These are phyloP conservation scores for Eurypyga helias DNA, from an alignment of 2,113 vertebrate genomes.

Conservation along the genomic window DNA sequence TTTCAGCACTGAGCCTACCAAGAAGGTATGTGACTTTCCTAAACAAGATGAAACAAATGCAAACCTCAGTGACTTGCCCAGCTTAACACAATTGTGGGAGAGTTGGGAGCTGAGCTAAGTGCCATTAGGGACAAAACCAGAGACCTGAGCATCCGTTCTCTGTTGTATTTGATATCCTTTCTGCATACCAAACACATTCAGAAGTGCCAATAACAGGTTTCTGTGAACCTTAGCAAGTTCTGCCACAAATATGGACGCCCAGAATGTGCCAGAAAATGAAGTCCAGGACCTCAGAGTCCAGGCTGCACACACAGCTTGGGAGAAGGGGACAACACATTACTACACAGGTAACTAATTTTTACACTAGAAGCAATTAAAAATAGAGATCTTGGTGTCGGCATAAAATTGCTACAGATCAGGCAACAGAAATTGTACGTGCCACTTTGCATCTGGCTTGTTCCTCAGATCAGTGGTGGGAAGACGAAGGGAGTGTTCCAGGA, in stretches of 20 bases:
- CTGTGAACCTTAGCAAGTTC: not conserved
- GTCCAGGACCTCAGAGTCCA: not conserved
- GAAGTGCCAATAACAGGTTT: not conserved
- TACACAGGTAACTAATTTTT: not conserved
- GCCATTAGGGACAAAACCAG: not conserved
- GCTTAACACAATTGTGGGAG: not conserved
- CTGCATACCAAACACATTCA: not conserved
- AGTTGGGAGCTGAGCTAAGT: not conserved
- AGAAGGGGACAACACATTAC: not conserved
- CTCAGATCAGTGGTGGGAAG: not conserved
- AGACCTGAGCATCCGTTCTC: not conserved
- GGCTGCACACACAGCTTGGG: not conserved
- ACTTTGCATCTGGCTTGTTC: not conserved
- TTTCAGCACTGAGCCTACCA: not conserved
- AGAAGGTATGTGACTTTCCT: not conserved
- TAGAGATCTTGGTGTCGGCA: not conserved
- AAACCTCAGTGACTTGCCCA: not conserved
- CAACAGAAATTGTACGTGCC: not conserved
- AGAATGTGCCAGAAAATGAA: not conserved
- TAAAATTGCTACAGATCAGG: not conserved
- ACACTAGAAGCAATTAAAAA: not conserved
- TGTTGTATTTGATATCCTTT: not conserved
- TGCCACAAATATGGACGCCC: not conserved
- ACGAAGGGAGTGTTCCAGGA: not conserved
- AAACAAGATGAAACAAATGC: not conserved